Evolutionary conservation across 2,797 vertebrate species (phyloP).

Genomic region (Kryptopterus vitreolus): DNA sequence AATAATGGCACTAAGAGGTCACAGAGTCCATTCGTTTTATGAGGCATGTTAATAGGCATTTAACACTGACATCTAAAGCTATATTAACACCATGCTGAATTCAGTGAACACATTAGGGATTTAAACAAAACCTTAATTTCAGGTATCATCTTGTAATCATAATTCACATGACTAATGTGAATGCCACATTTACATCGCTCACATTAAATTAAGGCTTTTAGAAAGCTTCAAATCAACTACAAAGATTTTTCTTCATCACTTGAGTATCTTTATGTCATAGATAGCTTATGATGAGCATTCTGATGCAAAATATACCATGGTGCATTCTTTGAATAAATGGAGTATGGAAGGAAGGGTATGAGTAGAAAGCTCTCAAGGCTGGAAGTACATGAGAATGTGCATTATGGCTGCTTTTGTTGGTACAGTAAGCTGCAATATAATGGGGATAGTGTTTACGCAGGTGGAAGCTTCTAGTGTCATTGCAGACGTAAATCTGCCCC

Average conservation of each 20-base stretch:
- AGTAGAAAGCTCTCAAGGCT: background rate
- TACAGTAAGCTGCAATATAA: slow-evolving; percentile 78
- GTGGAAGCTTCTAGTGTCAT: slow-evolving; percentile 81
- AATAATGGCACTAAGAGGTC: background rate
- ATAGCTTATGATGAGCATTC: background rate
- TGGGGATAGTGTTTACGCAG: slow-evolving; percentile 87
- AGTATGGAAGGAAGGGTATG: background rate
- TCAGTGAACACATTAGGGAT: slow-evolving; percentile 12
- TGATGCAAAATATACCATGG: background rate
- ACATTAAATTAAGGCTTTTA: background rate
- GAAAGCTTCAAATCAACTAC: background rate
- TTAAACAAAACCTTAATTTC: slow-evolving; percentile 13
- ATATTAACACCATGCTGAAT: slow-evolving; percentile 18
- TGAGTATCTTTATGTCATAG: background rate
- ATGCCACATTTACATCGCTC: background rate
- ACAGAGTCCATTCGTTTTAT: slow-evolving; percentile 22
- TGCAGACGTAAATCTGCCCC: slow-evolving; percentile 84
- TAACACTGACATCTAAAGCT: slow-evolving; percentile 23
- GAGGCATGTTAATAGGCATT: slow-evolving; percentile 26
- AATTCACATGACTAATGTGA: background rate
- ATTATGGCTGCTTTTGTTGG: slow-evolving; percentile 78
- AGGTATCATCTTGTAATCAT: background rate
- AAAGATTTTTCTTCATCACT: background rate
- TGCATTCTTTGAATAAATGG: background rate
- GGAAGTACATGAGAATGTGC: slow-evolving; percentile 53